Evolutionary conservation across 2,113 vertebrate genomes (phyloP).

Genomic region (Acinonyx jubatus): DNA sequence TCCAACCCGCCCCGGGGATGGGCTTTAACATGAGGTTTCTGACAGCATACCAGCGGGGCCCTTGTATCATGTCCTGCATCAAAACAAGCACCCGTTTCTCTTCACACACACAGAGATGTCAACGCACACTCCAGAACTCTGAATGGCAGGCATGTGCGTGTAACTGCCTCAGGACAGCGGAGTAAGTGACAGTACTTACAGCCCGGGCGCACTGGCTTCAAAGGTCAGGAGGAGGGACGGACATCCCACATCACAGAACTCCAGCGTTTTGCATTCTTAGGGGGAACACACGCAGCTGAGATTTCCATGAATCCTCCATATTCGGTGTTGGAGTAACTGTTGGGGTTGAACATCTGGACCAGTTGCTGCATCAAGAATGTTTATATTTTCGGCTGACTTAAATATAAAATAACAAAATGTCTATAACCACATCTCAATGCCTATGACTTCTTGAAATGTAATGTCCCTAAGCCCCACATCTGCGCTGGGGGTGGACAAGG

Average conservation of each 20-base stretch:
- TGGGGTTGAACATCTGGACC: background rate
- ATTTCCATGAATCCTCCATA: background rate
- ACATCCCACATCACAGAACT: background rate
- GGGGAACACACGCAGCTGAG: background rate
- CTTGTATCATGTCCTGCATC: background rate
- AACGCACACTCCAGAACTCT: conserved; percentile 61
- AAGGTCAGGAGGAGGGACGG: background rate
- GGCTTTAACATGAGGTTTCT: background rate
- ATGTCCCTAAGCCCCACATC: background rate
- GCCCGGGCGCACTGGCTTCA: background rate
- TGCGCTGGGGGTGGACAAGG: background rate
- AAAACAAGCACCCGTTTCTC: conserved; percentile 53
- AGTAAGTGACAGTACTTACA: background rate
- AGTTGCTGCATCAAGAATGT: background rate
- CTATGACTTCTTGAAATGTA: background rate
- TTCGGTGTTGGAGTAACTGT: background rate
- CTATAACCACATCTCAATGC: background rate
- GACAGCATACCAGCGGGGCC: background rate
- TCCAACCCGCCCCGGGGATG: rapidly evolving
- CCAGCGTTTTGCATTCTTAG: background rate
- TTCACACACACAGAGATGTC: conserved; percentile 53
- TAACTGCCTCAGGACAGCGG: conserved; percentile 26
- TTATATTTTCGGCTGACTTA: background rate
- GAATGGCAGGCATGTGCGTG: conserved; percentile 55
- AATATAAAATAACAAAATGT: background rate